Conservation (phyloP, 1,140 invertebrate species). For the Cotesia vestalis region DNA sequence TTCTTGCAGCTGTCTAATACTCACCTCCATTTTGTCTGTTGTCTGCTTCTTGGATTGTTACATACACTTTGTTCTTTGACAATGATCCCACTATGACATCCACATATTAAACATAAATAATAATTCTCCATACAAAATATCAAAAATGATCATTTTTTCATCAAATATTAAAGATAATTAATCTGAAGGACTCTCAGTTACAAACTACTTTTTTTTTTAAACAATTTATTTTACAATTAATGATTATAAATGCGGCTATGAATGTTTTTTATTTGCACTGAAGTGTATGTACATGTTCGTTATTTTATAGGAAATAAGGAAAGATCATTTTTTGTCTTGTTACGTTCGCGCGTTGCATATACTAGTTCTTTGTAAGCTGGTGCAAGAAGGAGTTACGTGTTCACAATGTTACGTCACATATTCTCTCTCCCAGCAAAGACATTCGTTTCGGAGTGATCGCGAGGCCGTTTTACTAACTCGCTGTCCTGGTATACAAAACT, state of each 20-base stretch:
- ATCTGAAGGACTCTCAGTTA: no score
- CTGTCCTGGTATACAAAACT: slow-evolving; percentile 9
- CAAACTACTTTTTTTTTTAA: no score
- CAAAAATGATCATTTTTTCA: no score
- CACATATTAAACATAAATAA: background rate
- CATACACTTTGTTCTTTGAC: background rate
- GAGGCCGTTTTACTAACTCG: slow-evolving; percentile 19
- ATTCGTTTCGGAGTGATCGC: slow-evolving; percentile 29
- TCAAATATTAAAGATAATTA: no score
- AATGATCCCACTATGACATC: background rate
- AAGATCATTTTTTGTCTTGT: slow-evolving; percentile 16
- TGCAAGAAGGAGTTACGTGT: slow-evolving; percentile 39
- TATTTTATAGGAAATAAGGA: background rate
- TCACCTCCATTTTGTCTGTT: background rate
- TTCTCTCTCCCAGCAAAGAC: slow-evolving; percentile 23
- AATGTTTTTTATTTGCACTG: background rate
- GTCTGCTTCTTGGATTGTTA: slow-evolving; percentile 3
- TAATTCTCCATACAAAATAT: no score
- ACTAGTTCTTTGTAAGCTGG: slow-evolving; percentile 29
- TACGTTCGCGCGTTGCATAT: slow-evolving; percentile 11
- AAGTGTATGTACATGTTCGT: background rate
- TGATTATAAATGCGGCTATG: no score
- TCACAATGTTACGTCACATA: slow-evolving; percentile 33
- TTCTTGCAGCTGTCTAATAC: slow-evolving; percentile 46
- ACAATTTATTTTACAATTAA: no score